These are phyloP conservation scores for Mormyrus proboscirostris DNA, from an alignment of 2,797 vertebrate genomes.

Conservation along the genomic window DNA sequence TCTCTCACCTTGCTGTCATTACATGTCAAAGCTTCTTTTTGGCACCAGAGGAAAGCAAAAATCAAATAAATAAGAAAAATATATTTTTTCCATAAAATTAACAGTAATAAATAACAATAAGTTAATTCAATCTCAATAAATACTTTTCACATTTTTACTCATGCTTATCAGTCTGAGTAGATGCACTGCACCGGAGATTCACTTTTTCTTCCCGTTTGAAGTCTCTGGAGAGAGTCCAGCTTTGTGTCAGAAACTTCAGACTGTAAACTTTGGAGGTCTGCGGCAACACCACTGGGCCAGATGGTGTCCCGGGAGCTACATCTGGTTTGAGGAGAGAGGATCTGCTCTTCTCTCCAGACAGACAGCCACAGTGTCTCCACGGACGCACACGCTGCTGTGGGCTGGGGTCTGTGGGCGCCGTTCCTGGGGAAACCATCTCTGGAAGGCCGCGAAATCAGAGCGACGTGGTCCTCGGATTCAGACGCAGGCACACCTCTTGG, in stretches of 20 bases:
- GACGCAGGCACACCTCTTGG: constrained; percentile 88
- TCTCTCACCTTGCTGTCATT: background rate
- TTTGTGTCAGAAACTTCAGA: constrained; percentile 11
- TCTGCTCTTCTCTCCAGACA: background rate
- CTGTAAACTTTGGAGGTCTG: constrained; percentile 58
- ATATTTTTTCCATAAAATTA: constrained; percentile 72
- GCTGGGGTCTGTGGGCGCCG: background rate
- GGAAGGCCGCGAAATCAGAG: background rate
- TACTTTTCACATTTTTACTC: constrained; percentile 64
- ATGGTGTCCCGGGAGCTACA: background rate
- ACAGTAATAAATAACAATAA: constrained; percentile 99
- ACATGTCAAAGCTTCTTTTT: constrained; percentile 63
- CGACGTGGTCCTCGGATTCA: constrained; percentile 47
- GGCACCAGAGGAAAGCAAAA: constrained; percentile 74
- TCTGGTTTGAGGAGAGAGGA: background rate
- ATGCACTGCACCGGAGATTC: constrained; percentile 64
- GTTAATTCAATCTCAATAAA: constrained; percentile 98
- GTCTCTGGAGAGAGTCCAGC: constrained; percentile 3
- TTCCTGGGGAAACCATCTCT: background rate
- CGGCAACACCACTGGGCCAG: constrained; percentile 35
- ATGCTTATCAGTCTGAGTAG: constrained; percentile 62
- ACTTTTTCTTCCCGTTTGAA: background rate
- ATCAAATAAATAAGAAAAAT: constrained; percentile 85
- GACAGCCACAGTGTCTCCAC: constrained; percentile 21
- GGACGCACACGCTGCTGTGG: background rate